A percentile compares a stretch with the other conserved stretches of the same genome.
Evolutionary conservation across 2,888 invertebrate species (phyloP).

Genomic region (Camponotus fellah): DNA sequence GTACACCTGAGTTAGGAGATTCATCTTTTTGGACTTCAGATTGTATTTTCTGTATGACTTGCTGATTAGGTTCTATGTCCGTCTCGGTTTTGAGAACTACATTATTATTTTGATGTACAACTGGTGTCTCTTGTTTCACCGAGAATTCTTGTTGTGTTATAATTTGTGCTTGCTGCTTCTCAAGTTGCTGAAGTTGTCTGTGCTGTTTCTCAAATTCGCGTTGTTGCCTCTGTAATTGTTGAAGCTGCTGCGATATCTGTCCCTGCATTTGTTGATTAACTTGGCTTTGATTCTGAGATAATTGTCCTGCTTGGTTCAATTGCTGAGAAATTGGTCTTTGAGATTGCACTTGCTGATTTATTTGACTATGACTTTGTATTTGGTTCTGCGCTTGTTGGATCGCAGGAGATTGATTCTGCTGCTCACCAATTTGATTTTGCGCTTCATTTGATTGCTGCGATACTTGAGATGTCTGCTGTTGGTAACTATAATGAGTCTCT

Average conservation of each 20-base stretch:
- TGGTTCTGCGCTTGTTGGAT: slow-evolving; percentile 83
- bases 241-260: slow-evolving; percentile 75
- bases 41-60: slow-evolving; percentile 80
- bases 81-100: slow-evolving; percentile 79
- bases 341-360: slow-evolving; percentile 80
- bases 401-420: slow-evolving; percentile 78
- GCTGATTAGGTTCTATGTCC: slow-evolving; percentile 77
- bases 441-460: slow-evolving; percentile 81
- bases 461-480: slow-evolving; percentile 83
- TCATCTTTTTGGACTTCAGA: slow-evolving; percentile 80
- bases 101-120: slow-evolving; percentile 82
- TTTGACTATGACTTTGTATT: slow-evolving; percentile 82
- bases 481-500: slow-evolving; percentile 85
- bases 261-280: slow-evolving; percentile 74
- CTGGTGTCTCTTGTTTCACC: slow-evolving; percentile 74
- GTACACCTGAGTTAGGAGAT: slow-evolving; percentile 76
- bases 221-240: slow-evolving; percentile 76
- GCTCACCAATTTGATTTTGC: slow-evolving; percentile 81
- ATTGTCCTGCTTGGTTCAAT: slow-evolving; percentile 72
- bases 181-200: slow-evolving; percentile 81
- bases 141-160: slow-evolving; percentile 74
- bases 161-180: slow-evolving; percentile 80
- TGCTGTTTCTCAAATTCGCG: slow-evolving; percentile 78
- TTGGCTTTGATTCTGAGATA: slow-evolving; percentile 79
- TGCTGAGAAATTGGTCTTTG: slow-evolving; percentile 80